Base-by-base conservation (phyloP, 2,797 vertebrate genomes). In the Manis pentadactyla region DNA sequence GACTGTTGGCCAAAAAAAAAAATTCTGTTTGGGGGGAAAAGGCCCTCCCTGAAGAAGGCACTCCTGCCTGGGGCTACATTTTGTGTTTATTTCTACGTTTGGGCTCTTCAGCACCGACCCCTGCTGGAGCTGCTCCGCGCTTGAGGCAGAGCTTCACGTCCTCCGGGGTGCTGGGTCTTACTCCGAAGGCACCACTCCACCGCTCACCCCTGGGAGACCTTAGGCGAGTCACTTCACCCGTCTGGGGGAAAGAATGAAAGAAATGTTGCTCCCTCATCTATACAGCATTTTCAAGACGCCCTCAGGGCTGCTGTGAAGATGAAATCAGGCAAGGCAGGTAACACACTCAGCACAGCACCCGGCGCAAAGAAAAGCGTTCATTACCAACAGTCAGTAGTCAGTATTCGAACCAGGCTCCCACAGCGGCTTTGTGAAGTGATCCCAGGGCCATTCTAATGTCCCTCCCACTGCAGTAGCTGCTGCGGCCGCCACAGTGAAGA, bases 131-230 rank as follows among this genome's bases (percentile, higher is more conserved):
- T 34, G 23, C 27, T 79, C 34, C 11, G 4, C 7, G 1, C 25
- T 23, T 79, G 25, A 29, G 31, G 42, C 15, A 1, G 39, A 57
- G 10, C 0, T 4, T 25, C 5, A 0, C 2, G 12, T 39, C 64
- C 19, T 51, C 11, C 0, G 1, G 1, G 21, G 57, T 2, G 5
- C 1, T 23, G 17, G 10, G 42, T 53, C 9, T 0, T 0, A 0
- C 34, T 57, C 94, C 46, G 29, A 34, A 34, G 59, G 11, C 2
- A 12, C 13, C 2, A 0, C 7, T 31, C 49, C 7, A 27, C 29
- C 59, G 5, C 25, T 39, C 18, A 14, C 39, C n/a, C 61, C 53
- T 79, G 27, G 2, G 31, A 14, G 74, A 57, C 39, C 19, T 1
- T 13, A n/a, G 37, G 23, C 4, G 2, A 25, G 21, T 5, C 1